phyloP scores from a whole-genome alignment of 2,888 invertebrate genomes.

The Drosophila nigricruria region DNA sequence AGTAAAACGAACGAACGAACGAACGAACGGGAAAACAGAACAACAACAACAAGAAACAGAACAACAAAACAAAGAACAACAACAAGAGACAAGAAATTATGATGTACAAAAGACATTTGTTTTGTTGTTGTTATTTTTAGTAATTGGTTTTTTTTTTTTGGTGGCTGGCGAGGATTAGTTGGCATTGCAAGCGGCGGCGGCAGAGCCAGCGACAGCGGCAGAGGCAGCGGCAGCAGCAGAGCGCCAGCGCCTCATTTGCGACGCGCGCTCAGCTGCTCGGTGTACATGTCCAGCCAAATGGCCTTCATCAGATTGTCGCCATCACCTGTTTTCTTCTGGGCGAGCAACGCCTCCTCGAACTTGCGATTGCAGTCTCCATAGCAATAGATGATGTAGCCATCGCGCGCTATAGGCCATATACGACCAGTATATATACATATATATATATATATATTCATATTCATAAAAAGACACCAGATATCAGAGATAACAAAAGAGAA shows the following conservation, averaged over 20 bases:
- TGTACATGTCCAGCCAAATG: slow-evolving; percentile 86
- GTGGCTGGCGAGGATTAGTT: slow-evolving; percentile 25
- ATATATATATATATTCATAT: neutral
- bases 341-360: slow-evolving; percentile 85
- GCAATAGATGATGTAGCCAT: slow-evolving; percentile 86
- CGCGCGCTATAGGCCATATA: slow-evolving; percentile 77
- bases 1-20: slow-evolving; percentile 40
- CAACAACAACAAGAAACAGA: slow-evolving; percentile 26
- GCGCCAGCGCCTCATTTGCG: slow-evolving; percentile 57
- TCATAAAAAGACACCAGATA: slow-evolving; percentile 16
- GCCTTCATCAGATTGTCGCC: slow-evolving; percentile 86
- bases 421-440: neutral
- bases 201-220: neutral
- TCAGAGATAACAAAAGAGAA: slow-evolving; percentile 18
- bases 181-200: slow-evolving; percentile 23
- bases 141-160: slow-evolving; percentile 13
- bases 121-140: neutral
- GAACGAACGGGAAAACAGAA: slow-evolving; percentile 13
- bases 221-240: neutral
- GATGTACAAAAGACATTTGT: slow-evolving; percentile 13
- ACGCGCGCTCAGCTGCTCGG: slow-evolving; percentile 83
- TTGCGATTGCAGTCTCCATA: slow-evolving; percentile 86
- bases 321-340: slow-evolving; percentile 85
- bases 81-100: slow-evolving; percentile 26
- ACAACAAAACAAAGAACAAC: slow-evolving; percentile 22